Conservation (phyloP, 2,888 invertebrate genomes). For the Syritta pipiens region DNA sequence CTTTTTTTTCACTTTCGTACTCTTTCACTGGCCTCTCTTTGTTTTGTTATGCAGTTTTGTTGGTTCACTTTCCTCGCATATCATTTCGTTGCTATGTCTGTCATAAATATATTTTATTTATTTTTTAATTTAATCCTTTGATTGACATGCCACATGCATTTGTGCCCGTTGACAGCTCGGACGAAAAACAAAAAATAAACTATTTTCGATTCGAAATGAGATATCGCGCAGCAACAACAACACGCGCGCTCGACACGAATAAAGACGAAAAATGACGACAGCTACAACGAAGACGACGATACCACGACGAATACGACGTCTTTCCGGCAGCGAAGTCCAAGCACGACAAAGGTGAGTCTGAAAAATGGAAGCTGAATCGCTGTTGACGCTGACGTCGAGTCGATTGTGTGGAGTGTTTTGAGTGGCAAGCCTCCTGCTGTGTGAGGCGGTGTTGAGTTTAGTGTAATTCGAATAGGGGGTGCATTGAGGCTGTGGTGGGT, state of each 20-base stretch:
- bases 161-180: constrained; percentile 44
- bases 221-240: constrained; percentile 13
- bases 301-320: constrained; percentile 33
- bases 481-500: no score
- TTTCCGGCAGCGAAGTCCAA: constrained; percentile 41
- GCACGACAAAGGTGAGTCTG: constrained; percentile 50
- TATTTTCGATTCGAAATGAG: constrained; percentile 57
- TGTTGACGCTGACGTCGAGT: background rate
- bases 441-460: no score
- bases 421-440: no score
- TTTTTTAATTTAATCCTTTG: constrained; percentile 54
- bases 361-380: background rate
- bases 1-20: background rate
- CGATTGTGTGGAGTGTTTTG: background rate
- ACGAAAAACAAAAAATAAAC: no score
- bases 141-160: constrained; percentile 64
- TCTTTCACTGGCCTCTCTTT: background rate
- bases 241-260: constrained; percentile 1
- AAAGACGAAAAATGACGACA: constrained; percentile 26
- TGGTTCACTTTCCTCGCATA: background rate
- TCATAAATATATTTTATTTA: constrained; percentile 60
- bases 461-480: no score
- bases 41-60: constrained; percentile 10
- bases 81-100: constrained; percentile 25
- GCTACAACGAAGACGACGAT: constrained; percentile 24